These are phyloP conservation scores for Idaea biselata DNA, from an alignment of 2,888 invertebrate genomes.

Conservation along the genomic window DNA sequence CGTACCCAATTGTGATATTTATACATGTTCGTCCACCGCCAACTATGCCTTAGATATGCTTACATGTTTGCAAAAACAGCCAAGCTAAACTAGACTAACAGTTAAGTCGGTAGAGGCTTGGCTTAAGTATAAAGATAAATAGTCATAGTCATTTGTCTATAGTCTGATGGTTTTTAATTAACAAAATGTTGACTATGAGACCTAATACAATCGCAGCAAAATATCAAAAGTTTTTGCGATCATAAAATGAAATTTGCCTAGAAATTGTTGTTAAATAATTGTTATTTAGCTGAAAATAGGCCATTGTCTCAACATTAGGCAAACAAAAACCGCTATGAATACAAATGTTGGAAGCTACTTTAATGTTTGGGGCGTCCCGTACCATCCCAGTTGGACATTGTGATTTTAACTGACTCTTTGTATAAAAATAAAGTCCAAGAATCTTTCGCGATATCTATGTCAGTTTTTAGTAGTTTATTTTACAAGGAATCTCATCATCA, in stretches of 20 bases:
- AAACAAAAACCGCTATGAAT: neutral
- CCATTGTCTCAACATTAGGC: neutral
- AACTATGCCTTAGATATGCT: no score
- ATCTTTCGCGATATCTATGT: neutral
- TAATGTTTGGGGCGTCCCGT: neutral
- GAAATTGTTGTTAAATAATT: neutral
- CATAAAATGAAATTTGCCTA: neutral
- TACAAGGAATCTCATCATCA: no score
- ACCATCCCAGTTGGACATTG: neutral
- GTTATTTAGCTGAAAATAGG: neutral
- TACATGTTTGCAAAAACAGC: no score
- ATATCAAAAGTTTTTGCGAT: neutral
- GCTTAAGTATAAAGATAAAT: neutral
- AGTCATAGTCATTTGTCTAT: neutral
- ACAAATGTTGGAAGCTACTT: neutral
- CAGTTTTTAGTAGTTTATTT: neutral
- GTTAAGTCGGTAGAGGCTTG: no score
- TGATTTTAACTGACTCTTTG: neutral
- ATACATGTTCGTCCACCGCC: no score
- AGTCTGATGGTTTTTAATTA: no score
- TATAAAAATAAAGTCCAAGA: neutral
- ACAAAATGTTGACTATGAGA: no score
- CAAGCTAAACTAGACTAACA: no score
- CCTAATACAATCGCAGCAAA: neutral
- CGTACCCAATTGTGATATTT: no score